Base-by-base conservation (phyloP, 2,797 vertebrate species). In the Thaleichthys pacificus region DNA sequence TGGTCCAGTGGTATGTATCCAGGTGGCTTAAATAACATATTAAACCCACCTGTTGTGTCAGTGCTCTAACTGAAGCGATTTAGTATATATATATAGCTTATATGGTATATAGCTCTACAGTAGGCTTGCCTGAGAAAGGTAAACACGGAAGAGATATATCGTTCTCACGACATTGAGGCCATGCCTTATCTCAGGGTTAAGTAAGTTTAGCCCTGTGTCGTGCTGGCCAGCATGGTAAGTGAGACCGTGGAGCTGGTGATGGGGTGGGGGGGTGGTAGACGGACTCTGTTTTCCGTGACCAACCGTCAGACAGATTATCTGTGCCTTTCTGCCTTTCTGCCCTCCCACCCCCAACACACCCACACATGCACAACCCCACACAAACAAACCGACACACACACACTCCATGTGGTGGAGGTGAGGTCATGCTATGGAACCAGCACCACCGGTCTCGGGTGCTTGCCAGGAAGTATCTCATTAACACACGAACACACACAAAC, bases 241-340 rank as follows among this genome's bases (percentile, higher is more conserved):
- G 22, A 72, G 56, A 67, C 68, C 1, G 28, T 8, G 21, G 7
- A 28, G 12, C 11, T 14, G 49, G 17, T 51, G 49, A 14, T 51
- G 49, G 49, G 49, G 17, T 0, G 49, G 4, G 3, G 49, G 12
- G 49, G 7, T 2, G 8, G 56, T 26, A 80, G 54, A 62, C 42
- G 9, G 17, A 17, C 30, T 14, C 66, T 69, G 19, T 72, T 54
- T 51, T 73, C 62, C 21, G 42, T 66, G 61, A 68, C 51, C 35
- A 56, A 78, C 60, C 32, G 21, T 62, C 69, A 60, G 47, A 61
- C 54, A 57, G 47, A 22, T 69, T 35, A 58, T 9, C 54, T 65
- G 51, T 38, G n/a, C 62, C 32, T 11, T 38, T 64, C 12, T 38
- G n/a, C 62, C 32, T 11, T 38, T 64, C 12, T 51, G 32, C 32